These are phyloP conservation scores for Ectropis crepuscularia DNA, from an alignment of 2,888 invertebrate species.

Conservation along the genomic window DNA sequence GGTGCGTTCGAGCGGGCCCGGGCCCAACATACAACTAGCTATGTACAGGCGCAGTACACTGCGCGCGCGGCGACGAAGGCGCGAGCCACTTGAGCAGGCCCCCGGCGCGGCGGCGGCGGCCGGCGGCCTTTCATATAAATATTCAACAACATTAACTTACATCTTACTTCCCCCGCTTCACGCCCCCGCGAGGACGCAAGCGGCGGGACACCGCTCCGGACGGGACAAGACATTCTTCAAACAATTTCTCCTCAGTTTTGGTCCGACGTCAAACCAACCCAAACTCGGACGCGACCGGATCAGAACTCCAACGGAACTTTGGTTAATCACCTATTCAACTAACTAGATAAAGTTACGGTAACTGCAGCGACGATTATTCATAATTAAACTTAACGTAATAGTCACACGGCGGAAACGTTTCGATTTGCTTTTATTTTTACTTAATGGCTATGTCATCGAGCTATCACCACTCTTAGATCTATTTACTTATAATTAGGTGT, in stretches of 20 bases:
- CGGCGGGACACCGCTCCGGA: conserved; percentile 52
- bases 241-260: conserved; percentile 58
- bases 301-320: conserved; percentile 72
- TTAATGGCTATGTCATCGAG: conserved; percentile 36
- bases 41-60: conserved; percentile 76
- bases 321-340: conserved; percentile 80
- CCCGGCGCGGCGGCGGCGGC: conserved; percentile 55
- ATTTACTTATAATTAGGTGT: conserved; percentile 37
- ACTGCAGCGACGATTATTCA: conserved; percentile 71
- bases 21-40: conserved; percentile 54
- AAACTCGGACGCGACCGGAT: conserved; percentile 52
- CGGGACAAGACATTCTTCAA: conserved; percentile 60
- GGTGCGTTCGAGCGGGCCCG: conserved; percentile 36
- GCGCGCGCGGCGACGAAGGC: conserved; percentile 53
- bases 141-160: conserved; percentile 62
- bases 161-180: conserved; percentile 29
- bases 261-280: conserved; percentile 67
- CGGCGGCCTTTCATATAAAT: conserved; percentile 48
- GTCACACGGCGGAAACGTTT: conserved; percentile 49
- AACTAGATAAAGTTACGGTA: conserved; percentile 80
- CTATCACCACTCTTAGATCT: conserved; percentile 45
- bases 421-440: conserved; percentile 46
- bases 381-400: conserved; percentile 59
- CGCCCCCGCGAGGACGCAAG: conserved; percentile 19
- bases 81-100: conserved; percentile 75